Evolutionary conservation across 1,140 invertebrate genomes (phyloP), one percentile per base, ranked within the genome.

Genomic region (Scaptomyza pallida): DNA sequence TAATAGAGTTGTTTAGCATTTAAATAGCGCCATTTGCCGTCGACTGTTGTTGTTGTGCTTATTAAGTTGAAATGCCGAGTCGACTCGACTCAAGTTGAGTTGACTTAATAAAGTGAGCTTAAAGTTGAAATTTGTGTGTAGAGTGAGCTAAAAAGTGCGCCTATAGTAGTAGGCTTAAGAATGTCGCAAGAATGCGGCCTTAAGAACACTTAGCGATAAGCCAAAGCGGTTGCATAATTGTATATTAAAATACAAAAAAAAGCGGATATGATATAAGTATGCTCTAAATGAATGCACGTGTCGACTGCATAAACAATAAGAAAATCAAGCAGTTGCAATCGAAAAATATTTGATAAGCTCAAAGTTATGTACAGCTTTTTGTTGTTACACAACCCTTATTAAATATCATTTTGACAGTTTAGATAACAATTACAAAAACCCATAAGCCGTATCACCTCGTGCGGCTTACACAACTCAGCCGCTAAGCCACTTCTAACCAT

Each of bases 1-100:
- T 85, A 85, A 85, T 86, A 85, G 81, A 85, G 81, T 85, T 85
- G 81, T 85, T 85, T 85, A 85, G 81, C 81, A 85, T 85, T 85
- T 85, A 85, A 85, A 85, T 85, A 85, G 81, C 82, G 62, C 73
- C 81, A 85, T 85, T 85, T 85, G 50, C 69, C 61, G 75, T 50
- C 51, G 72, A 72, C 62, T 69, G 55, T 23, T 56, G 45, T 47
- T 79, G 71, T 59, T 80, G 72, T 68, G 62, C 81, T 86, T 85
- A 85, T 86, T 85, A 85, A 85, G 81, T 77, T 80, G 68, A 70
- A 85, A 85, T 76, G 67, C 72, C 72, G 60, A 57, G 62, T 61
- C 62, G 79, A 64, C 5, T 26, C 23, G 5, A 64, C 5, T 26
- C 23, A 1, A 26, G 75, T 51, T 45, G 76, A 75, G 71, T 76